Conservation (phyloP, 2,888 invertebrate genomes). For the Himalopsyche anomala region DNA sequence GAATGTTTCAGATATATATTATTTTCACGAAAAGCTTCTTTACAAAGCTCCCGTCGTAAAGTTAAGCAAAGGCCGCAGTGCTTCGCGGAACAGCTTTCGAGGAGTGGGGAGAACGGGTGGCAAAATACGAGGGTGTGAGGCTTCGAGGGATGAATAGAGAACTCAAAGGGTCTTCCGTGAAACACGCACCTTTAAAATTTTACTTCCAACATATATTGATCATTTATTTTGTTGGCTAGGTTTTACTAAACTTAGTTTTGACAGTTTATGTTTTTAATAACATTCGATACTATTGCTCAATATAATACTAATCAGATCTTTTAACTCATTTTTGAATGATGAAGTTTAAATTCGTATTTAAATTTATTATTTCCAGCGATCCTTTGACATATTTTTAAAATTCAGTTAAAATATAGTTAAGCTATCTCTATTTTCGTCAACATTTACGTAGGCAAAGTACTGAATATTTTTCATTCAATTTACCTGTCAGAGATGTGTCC, state of each 20-base stretch:
- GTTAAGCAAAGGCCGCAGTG: constrained; percentile 25
- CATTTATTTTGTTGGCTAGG: constrained; percentile 4
- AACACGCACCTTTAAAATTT: constrained; percentile 26
- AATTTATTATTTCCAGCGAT: too few relatives aligned
- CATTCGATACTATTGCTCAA: too few relatives aligned
- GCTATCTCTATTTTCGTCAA: too few relatives aligned
- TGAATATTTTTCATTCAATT: too few relatives aligned
- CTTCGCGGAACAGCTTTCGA: constrained; percentile 17
- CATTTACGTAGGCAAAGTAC: too few relatives aligned
- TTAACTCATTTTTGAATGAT: too few relatives aligned
- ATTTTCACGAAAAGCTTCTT: constrained; percentile 26
- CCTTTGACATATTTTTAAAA: too few relatives aligned
- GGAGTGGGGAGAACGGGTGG: neutral
- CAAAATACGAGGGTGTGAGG: neutral
- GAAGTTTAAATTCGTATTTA: too few relatives aligned
- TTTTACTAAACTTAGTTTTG: neutral
- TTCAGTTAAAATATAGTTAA: too few relatives aligned
- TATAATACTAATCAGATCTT: too few relatives aligned
- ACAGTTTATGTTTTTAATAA: too few relatives aligned
- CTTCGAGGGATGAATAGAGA: neutral
- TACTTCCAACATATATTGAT: neutral
- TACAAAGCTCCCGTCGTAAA: constrained; percentile 28
- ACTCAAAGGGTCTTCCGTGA: constrained; percentile 31
- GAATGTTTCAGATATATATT: constrained; percentile 30
- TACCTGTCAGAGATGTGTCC: too few relatives aligned